These are phyloP conservation scores for Glyptemys insculpta DNA, from an alignment of 2,797 vertebrate species.

Conservation along the genomic window DNA sequence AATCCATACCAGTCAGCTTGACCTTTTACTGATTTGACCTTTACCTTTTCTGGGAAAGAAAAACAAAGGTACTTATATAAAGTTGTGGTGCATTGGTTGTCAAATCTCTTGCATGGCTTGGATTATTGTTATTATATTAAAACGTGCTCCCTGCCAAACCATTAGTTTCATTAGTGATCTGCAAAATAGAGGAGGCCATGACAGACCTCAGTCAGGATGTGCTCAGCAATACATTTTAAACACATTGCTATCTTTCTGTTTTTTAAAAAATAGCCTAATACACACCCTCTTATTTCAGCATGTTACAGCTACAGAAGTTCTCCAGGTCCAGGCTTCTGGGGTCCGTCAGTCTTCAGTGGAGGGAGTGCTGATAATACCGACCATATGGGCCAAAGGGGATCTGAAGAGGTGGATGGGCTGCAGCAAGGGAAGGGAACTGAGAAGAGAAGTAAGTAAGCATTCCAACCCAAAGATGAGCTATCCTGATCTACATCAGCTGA, in stretches of 20 bases:
- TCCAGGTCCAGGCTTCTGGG: background rate
- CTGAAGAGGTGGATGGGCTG: background rate
- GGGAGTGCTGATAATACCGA: background rate
- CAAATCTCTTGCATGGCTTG: constrained; percentile 24
- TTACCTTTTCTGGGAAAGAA: constrained; percentile 55
- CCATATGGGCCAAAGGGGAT: background rate
- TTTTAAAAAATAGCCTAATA: background rate
- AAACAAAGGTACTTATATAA: constrained; percentile 18
- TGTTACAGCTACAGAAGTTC: background rate
- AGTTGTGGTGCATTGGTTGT: background rate
- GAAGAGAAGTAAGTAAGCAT: background rate
- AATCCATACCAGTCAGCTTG: constrained; percentile 68
- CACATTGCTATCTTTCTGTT: background rate
- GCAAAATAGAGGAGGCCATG: background rate
- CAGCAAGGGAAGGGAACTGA: background rate
- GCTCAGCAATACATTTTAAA: background rate
- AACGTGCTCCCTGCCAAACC: constrained; percentile 30
- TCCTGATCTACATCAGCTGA: background rate
- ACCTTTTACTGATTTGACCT: constrained; percentile 70
- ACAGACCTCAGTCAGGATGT: background rate
- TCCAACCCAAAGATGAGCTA: background rate
- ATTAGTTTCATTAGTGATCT: constrained; percentile 33
- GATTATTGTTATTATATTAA: constrained; percentile 41
- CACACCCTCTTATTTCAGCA: background rate
- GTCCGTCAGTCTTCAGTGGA: background rate